Evolutionary conservation across 2,113 vertebrate species (phyloP), one percentile per base, ranked within the genome.

Genomic region (Salvelinus fontinalis): DNA sequence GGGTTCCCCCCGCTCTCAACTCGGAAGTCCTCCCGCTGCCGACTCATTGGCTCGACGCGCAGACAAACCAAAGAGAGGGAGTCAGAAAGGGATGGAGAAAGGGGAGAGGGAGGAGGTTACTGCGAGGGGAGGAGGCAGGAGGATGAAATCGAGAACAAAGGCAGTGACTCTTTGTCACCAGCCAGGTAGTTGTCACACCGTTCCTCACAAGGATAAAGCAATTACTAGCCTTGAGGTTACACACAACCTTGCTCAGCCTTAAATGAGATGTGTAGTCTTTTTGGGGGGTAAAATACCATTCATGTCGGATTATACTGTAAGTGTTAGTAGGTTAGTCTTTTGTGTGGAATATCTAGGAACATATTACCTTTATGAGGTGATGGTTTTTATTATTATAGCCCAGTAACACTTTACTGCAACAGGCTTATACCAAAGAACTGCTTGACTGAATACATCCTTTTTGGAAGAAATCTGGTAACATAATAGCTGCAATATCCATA

Each of bases 91-190:
- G 16, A 31, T 12, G n/a, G 13, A 57, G 44, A 67, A n/a, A 60
- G 51, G 18, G 18, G 67, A 27, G 16, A 67, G 14, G 24, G 39
- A 82, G 76, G n/a, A 29, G 64, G 26, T 27, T 26, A 66, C 51
- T 18, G 51, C 24, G 64, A 82, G 73, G 44, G 18, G 64, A 20
- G 14, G 60, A 67, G 14, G 59, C 20, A 54, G 74, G n/a, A 29
- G 64, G 24, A 66, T 26, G 64, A 66, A 14, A 66, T 26, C 24
- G 22, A 66, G 64, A 31, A 66, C 24, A 29, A 29, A 66, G 12
- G 64, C 22, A 54, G 51, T 4, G 4, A 54, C 16, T 54, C 3
- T 54, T 5, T 54, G 51, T 62, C 59, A 9, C 59, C 16, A 20
- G 5, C 59, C 59, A 62, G 59, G 54, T 20, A 57, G 54, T 57